A percentile compares a stretch with the other conserved stretches of the same genome.
These are phyloP conservation scores for Harpagifer antarcticus DNA, from an alignment of 2,797 vertebrate genomes.

Conservation along the genomic window DNA sequence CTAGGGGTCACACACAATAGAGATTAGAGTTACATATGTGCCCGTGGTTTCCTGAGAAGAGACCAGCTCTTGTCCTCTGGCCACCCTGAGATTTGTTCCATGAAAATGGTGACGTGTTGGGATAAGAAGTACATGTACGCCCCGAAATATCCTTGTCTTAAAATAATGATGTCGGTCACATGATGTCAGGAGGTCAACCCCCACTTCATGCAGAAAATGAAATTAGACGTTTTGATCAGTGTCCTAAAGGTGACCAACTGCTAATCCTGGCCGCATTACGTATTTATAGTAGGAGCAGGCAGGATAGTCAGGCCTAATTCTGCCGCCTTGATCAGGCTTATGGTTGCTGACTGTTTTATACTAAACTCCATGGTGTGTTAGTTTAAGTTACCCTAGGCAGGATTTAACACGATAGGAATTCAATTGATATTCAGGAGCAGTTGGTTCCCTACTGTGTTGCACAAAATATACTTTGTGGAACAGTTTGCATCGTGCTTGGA, in stretches of 20 bases:
- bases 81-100: neutral
- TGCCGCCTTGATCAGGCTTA: constrained; percentile 59
- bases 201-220: constrained; percentile 1
- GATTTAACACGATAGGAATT: constrained; percentile 38
- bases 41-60: neutral
- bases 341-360: constrained; percentile 33
- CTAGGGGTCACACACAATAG: neutral
- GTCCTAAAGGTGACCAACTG: constrained; percentile 10
- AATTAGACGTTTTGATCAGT: constrained; percentile 35
- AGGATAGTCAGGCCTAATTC: constrained; percentile 61
- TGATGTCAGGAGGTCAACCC: neutral
- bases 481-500: constrained; percentile 17
- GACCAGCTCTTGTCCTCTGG: neutral
- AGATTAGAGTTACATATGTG: neutral
- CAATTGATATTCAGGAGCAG: constrained; percentile 25
- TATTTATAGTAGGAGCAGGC: constrained; percentile 37
- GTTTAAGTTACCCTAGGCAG: constrained; percentile 27
- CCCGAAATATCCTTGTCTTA: neutral
- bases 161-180: constrained; percentile 1
- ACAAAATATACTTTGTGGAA: constrained; percentile 11
- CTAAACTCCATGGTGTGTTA: constrained; percentile 39
- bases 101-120: neutral
- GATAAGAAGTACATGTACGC: neutral
- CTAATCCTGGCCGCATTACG: constrained; percentile 46
- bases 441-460: neutral